These are phyloP conservation scores for Moxostoma hubbsi DNA, from an alignment of 2,797 vertebrate species.

Conservation along the genomic window DNA sequence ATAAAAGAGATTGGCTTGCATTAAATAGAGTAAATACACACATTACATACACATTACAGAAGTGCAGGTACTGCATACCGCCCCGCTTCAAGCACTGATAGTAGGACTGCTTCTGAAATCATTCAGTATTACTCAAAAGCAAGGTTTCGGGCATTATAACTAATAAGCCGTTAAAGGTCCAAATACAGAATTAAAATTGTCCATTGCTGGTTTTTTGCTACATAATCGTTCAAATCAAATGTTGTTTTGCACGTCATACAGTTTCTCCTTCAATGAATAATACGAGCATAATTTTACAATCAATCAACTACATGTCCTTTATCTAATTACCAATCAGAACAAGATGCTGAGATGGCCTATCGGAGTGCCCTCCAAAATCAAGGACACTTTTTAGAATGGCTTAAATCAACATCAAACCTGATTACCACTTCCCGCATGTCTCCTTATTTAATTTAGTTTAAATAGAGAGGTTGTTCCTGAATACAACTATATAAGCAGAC, in stretches of 20 bases:
- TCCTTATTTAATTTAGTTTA: slow-evolving; percentile 66
- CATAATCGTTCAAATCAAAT: background rate
- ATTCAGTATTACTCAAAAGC: slow-evolving; percentile 34
- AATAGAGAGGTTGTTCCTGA: slow-evolving; percentile 49
- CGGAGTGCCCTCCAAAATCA: slow-evolving; percentile 58
- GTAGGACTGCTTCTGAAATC: slow-evolving; percentile 25
- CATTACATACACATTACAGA: too few species aligned
- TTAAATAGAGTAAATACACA: too few species aligned
- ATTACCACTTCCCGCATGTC: slow-evolving; percentile 69
- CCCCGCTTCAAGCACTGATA: background rate
- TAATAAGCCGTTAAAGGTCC: slow-evolving; percentile 1
- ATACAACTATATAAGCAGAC: slow-evolving; percentile 16
- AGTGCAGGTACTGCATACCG: too few species aligned
- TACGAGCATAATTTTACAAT: slow-evolving; percentile 12
- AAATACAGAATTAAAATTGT: background rate
- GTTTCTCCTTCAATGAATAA: slow-evolving; percentile 13
- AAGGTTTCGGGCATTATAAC: slow-evolving; percentile 16
- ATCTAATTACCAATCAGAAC: slow-evolving; percentile 67
- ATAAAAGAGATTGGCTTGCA: too few species aligned
- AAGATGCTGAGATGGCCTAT: slow-evolving; percentile 59
- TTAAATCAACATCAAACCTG: slow-evolving; percentile 69
- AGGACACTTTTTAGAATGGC: slow-evolving; percentile 65
- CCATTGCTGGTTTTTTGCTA: background rate
- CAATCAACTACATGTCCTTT: slow-evolving; percentile 64
- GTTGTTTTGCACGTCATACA: background rate